phyloP scores from a whole-genome alignment of 2,888 invertebrate genomes.

The Galerucella pusilla region DNA sequence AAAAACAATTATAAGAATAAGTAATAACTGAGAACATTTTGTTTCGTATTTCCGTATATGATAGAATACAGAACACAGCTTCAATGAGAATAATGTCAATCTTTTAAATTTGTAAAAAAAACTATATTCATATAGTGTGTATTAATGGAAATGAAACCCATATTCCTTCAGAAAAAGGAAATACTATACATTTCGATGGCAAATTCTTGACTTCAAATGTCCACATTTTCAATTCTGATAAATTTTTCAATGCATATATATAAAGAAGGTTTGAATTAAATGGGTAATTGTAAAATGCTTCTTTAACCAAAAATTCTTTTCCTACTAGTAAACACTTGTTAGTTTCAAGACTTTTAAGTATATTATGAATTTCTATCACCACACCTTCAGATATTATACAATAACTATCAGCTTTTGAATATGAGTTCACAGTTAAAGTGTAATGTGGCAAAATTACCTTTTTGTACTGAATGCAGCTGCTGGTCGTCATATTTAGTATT shows the following conservation, averaged over 20 bases:
- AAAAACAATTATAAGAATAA: too few species aligned
- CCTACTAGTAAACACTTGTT: constrained; percentile 14
- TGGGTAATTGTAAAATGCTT: constrained; percentile 15
- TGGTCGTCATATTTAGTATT: constrained; percentile 2
- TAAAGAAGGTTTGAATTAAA: constrained; percentile 10
- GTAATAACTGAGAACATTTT: too few species aligned
- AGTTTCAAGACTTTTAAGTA: background rate
- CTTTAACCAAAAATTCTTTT: constrained; percentile 15
- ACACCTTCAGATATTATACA: too few species aligned
- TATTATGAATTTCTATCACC: too few species aligned
- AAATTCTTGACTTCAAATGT: constrained; percentile 15
- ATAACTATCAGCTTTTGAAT: background rate
- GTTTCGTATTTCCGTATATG: too few species aligned
- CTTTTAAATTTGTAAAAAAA: background rate
- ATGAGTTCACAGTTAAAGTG: constrained; percentile 2
- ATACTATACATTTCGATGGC: constrained; percentile 16
- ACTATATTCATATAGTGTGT: constrained; percentile 17
- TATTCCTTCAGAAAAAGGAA: background rate
- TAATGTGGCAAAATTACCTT: constrained; percentile 2
- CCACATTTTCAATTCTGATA: constrained; percentile 14
- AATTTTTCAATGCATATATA: constrained; percentile 9
- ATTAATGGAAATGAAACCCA: constrained; percentile 11
- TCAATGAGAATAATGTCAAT: too few species aligned
- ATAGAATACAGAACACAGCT: too few species aligned
- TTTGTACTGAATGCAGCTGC: constrained; percentile 2